Evolutionary conservation across 2,888 invertebrate species (phyloP), one percentile per base, ranked within the genome.

Genomic region (Mystacides longicornis): DNA sequence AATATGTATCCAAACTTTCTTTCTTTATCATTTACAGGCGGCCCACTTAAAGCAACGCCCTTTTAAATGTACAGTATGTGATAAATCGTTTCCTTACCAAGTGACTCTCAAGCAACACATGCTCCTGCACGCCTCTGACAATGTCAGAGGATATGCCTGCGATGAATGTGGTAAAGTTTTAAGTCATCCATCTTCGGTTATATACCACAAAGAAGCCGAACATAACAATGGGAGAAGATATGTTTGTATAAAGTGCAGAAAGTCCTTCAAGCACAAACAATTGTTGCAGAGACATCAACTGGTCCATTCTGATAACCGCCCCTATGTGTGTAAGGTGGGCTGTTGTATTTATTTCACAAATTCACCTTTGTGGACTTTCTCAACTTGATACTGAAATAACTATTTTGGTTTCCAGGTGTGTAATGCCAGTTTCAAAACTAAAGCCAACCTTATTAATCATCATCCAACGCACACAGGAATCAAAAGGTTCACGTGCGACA

Each of bases 211-310:
- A 64, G 82, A 85, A 66, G 81, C 86, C 0, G 83, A 81, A 63
- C 87, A 87, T 71, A 80, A 72, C 65, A 81, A 82, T 49, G 81
- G 80, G 0, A 77, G 82, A 52, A 78, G 83, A 57, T 89, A 83
- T 68, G 82, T 85, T 33, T 90, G 90, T 69, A 80, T 79, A 65
- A 83, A 85, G 65, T 91, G 91, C 69, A 80, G 81, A 50, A 88
- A 87, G 69, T 74, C 79, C 55, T 92, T 91, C 72, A 82, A 83
- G 63, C 87, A 87, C 67, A 83, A 83, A 61, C 86, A 86, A 66
- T 71, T 88, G 52, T 71, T 90, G 61, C 81, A 84, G 66, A 76
- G 87, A 61, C 88, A 96, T 78, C 82, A 93, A 75, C 67, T 88
- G 62, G 82, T 91, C 62, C 85, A 96, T 80, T 81, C 86, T 62